A percentile compares a stretch with the other conserved stretches of the same genome.
These are phyloP conservation scores for Eurois occulta DNA, from an alignment of 2,888 invertebrate genomes.

Conservation along the genomic window DNA sequence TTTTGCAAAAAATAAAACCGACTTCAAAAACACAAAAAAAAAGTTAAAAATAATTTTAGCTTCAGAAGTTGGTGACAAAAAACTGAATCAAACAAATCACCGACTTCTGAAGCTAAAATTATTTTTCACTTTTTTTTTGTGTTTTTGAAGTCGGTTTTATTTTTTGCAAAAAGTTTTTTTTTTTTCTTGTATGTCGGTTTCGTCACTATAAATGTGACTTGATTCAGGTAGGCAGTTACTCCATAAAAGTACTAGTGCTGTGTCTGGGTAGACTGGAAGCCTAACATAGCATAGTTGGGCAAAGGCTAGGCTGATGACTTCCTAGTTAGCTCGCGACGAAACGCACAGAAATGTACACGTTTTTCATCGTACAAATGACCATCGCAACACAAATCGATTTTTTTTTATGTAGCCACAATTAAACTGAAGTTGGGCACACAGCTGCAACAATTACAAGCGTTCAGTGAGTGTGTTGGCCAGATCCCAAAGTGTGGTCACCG, in stretches of 20 bases:
- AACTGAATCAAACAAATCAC: too few relatives aligned
- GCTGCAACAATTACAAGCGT: constrained; percentile 55
- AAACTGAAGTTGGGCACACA: constrained; percentile 58
- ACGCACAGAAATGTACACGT: background rate
- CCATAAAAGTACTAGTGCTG: background rate
- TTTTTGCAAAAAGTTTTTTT: too few relatives aligned
- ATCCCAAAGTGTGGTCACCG: constrained; percentile 60
- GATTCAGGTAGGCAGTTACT: too few relatives aligned
- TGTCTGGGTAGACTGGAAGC: background rate
- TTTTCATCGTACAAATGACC: background rate
- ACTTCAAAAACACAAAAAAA: too few relatives aligned
- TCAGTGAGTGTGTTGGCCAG: constrained; percentile 57
- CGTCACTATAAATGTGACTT: too few relatives aligned
- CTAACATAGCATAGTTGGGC: background rate
- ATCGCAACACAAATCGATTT: constrained; percentile 3
- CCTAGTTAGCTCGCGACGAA: background rate
- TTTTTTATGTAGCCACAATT: constrained; percentile 56
- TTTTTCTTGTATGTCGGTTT: too few relatives aligned
- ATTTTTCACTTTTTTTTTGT: too few relatives aligned
- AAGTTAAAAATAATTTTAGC: too few relatives aligned
- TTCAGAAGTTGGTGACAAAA: too few relatives aligned
- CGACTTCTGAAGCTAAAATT: too few relatives aligned
- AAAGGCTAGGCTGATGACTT: background rate
- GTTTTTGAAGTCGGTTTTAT: too few relatives aligned
- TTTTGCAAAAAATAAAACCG: too few relatives aligned